phyloP scores from a whole-genome alignment of 2,113 vertebrate species.

The Stomatorhinus ivindoensis region DNA sequence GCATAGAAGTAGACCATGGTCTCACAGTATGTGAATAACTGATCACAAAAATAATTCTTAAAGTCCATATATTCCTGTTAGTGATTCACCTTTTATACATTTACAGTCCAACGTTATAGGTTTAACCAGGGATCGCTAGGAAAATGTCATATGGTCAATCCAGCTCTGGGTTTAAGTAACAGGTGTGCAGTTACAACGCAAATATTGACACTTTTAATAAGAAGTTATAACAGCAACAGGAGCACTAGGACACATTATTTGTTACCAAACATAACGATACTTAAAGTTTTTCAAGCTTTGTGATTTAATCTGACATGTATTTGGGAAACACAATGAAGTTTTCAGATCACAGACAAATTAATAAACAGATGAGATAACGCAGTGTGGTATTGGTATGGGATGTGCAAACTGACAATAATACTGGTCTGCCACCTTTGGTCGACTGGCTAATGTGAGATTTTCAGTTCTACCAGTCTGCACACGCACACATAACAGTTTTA shows the following conservation, averaged over 20 bases:
- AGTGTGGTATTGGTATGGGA: too few relatives aligned
- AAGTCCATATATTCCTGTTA: not conserved
- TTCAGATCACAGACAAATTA: not conserved
- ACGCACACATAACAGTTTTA: not conserved
- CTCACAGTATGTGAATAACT: not conserved
- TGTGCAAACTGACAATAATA: too few relatives aligned
- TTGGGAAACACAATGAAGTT: not conserved
- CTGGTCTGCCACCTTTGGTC: not conserved
- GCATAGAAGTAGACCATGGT: not conserved
- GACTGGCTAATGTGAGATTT: not conserved
- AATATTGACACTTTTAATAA: not conserved
- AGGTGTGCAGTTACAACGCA: not conserved
- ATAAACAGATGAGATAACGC: not conserved
- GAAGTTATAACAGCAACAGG: not conserved
- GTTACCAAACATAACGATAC: not conserved
- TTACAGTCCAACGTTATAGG: not conserved
- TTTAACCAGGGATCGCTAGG: not conserved
- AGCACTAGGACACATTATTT: not conserved
- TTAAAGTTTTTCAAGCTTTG: not conserved
- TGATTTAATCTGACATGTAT: not conserved
- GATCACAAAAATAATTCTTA: not conserved
- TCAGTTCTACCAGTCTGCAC: not conserved
- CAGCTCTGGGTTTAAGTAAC: not conserved
- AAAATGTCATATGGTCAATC: not conserved
- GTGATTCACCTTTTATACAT: not conserved